phyloP scores from a whole-genome alignment of 2,888 invertebrate species.

The Scaptomyza tumidula region DNA sequence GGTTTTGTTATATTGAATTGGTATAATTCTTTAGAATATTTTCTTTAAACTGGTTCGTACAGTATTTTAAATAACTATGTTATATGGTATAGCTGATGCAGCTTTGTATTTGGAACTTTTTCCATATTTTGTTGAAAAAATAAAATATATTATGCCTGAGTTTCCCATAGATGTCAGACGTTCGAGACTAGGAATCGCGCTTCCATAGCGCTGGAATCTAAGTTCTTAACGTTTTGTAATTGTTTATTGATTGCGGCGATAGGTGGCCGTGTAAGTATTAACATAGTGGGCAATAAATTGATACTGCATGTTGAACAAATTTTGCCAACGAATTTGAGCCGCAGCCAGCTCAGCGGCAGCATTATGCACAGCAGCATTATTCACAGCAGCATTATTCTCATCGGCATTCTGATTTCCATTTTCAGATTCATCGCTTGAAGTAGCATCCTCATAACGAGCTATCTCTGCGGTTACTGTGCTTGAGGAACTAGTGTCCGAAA shows the following conservation, averaged over 20 bases:
- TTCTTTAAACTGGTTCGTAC: slow-evolving; percentile 29
- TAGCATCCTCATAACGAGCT: slow-evolving; percentile 19
- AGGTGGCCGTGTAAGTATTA: slow-evolving; percentile 27
- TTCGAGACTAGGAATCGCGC: slow-evolving; percentile 49
- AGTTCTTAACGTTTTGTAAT: slow-evolving; percentile 7
- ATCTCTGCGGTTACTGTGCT: slow-evolving; percentile 20
- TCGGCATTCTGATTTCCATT: slow-evolving; percentile 2
- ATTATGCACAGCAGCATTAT: slow-evolving; percentile 1
- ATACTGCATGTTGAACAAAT: slow-evolving; percentile 51
- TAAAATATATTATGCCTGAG: slow-evolving; percentile 39
- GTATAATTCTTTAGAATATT: slow-evolving; percentile 25
- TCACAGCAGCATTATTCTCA: background rate
- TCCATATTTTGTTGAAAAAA: slow-evolving; percentile 21
- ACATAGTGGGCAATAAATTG: slow-evolving; percentile 57
- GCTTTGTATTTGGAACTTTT: slow-evolving; percentile 35
- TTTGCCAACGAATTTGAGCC: slow-evolving; percentile 38
- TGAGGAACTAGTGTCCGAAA: background rate
- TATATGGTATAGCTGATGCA: slow-evolving; percentile 41
- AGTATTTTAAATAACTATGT: slow-evolving; percentile 16
- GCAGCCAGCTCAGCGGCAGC: slow-evolving; percentile 2
- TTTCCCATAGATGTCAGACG: slow-evolving; percentile 46
- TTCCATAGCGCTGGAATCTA: slow-evolving; percentile 35
- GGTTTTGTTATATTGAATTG: slow-evolving; percentile 6
- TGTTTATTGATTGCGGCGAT: slow-evolving; percentile 5
- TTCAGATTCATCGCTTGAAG: slow-evolving; percentile 10